phyloP scores from a whole-genome alignment of 2,888 invertebrate species.

The Acholoe squamosa region DNA sequence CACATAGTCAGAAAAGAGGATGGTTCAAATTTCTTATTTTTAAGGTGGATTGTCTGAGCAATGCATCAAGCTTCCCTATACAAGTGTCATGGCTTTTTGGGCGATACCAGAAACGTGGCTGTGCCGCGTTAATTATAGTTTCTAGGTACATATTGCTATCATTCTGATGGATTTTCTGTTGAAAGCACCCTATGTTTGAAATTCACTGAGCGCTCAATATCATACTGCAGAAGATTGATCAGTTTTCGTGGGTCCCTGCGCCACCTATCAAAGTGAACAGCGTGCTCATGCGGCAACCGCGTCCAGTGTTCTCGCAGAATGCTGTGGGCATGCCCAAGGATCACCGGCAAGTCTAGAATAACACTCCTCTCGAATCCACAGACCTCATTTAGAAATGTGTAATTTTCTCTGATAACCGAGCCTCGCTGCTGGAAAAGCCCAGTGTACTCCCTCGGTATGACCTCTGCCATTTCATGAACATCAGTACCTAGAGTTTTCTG shows the following conservation, averaged over 20 bases:
- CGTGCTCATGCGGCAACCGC: not conserved
- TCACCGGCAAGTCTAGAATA: slow-evolving; percentile 31
- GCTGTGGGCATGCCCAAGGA: slow-evolving; percentile 12
- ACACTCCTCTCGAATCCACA: not conserved
- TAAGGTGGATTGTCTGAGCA: too few relatives aligned
- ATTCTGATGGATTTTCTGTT: not conserved
- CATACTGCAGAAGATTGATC: slow-evolving; percentile 51
- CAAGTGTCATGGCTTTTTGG: too few relatives aligned
- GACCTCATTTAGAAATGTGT: not conserved
- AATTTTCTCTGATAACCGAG: not conserved
- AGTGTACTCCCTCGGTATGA: not conserved
- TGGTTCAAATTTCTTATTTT: too few relatives aligned
- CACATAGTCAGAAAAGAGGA: too few relatives aligned
- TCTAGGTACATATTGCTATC: not conserved
- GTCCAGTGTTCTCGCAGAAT: slow-evolving; percentile 25
- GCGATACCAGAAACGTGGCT: too few relatives aligned
- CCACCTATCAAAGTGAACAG: not conserved
- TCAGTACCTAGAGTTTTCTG: not conserved
- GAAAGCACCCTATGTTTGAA: slow-evolving; percentile 22
- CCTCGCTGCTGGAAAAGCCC: not conserved
- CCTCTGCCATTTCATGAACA: slow-evolving; percentile 1
- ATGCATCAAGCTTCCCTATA: too few relatives aligned
- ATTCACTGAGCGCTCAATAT: slow-evolving; percentile 40
- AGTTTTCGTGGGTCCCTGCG: not conserved
- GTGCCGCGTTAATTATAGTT: too few relatives aligned